Evolutionary conservation across 2,888 invertebrate species (phyloP), one percentile per base, ranked within the genome.

Genomic region (Harpagoxenus sublaevis): DNA sequence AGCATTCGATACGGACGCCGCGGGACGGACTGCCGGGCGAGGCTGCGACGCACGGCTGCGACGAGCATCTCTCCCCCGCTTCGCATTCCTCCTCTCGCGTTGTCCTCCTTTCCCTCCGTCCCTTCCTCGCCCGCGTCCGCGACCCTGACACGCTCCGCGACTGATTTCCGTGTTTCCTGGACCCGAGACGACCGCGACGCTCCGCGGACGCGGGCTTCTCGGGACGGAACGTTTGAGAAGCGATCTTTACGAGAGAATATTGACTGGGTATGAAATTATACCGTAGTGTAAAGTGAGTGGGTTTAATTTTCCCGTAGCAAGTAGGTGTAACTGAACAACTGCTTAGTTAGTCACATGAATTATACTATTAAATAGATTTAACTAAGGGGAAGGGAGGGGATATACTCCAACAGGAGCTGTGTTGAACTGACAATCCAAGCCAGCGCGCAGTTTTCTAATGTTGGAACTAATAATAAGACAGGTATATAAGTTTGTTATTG

Each of bases 1-100:
- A 94, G 92, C 94, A 94, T 94, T 94, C 92, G 94, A 94, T 94
- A 93, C 92, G 94, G 93, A 90, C 89, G 90, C 92, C 92, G 92
- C 91, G 91, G 89, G 88, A 90, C 87, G 68, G 90, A 90, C 90
- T 89, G 89, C 90, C 86, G 90, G 86, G 85, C 82, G 60, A 60
- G 23, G 23, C 71, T 3, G 45, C 71, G 39, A 57, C 57, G 45
- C 45, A 18, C 51, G 48, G 87, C 81, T 55, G 68, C 74, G 39
- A 71, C 42, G 42, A 9, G 82, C 81, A 81, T 88, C 86, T 82
- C 65, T 82, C 62, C 84, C 78, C 71, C 45, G 83, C 83, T 73
- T 84, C 68, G 68, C 55, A 35, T 31, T 39, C n/a, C 84, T 35
- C 45, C 12, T 35, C 68, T 70, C 78, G 57, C 35, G 15, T 9